phyloP scores from a whole-genome alignment of 2,888 invertebrate species.

The Onchidella celtica region DNA sequence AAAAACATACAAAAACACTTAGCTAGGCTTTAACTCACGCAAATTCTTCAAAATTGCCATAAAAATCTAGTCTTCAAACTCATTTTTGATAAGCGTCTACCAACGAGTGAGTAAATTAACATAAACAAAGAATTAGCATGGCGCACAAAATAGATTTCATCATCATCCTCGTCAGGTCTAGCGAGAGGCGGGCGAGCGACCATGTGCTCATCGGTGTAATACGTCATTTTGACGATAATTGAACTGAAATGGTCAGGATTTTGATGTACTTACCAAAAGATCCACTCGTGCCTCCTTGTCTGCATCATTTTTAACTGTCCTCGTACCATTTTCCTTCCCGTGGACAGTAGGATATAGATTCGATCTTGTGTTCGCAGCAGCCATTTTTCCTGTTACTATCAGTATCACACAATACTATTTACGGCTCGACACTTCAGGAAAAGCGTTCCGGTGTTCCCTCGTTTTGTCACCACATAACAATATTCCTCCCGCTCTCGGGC shows the following conservation, averaged over 20 bases:
- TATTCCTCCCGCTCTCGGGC: too few relatives aligned
- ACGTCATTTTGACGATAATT: too few relatives aligned
- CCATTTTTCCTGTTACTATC: conserved; percentile 46
- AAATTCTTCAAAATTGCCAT: too few relatives aligned
- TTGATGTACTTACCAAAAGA: conserved; percentile 45
- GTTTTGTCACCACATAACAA: too few relatives aligned
- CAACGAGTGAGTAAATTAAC: too few relatives aligned
- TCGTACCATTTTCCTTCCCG: conserved; percentile 14
- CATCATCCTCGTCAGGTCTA: conserved; percentile 79
- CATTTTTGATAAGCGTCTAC: too few relatives aligned
- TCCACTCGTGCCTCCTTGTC: conserved; percentile 45
- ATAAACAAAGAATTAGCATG: not conserved
- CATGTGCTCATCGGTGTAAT: too few relatives aligned
- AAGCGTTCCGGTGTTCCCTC: too few relatives aligned
- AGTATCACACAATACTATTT: conserved; percentile 27
- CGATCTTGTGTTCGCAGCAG: conserved; percentile 32
- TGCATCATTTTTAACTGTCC: not conserved
- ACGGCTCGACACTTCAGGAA: conserved; percentile 21
- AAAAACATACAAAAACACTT: too few relatives aligned
- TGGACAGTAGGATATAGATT: conserved; percentile 46
- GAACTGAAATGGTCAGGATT: too few relatives aligned
- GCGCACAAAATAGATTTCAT: conserved; percentile 83
- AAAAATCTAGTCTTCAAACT: too few relatives aligned
- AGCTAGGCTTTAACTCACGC: too few relatives aligned
- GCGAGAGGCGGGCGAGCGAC: not conserved